Evolutionary conservation across 2,113 vertebrate genomes (phyloP).

Genomic region (Azemiops feae): DNA sequence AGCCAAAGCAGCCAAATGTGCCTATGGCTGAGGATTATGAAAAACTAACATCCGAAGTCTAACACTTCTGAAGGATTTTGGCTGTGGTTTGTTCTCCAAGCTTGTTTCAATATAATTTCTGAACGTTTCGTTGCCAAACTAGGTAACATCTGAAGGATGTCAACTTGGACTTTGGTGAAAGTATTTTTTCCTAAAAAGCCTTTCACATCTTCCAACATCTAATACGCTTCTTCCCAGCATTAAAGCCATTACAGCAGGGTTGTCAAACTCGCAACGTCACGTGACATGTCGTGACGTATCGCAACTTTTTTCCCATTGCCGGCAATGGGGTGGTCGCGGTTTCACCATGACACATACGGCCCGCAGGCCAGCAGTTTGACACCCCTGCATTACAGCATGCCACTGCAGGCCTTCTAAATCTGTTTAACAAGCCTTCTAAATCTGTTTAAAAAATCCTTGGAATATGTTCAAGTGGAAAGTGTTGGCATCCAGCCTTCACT

Average conservation of each 20-base stretch:
- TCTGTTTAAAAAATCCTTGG: background rate
- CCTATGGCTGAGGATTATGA: background rate
- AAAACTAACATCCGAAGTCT: background rate
- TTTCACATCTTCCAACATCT: background rate
- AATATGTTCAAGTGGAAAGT: background rate
- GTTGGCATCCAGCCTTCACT: background rate
- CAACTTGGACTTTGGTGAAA: background rate
- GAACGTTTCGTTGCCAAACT: no score
- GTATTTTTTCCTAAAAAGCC: background rate
- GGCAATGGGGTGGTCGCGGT: no score
- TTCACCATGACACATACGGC: no score
- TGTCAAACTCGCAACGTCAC: no score
- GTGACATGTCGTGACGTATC: no score
- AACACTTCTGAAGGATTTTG: background rate
- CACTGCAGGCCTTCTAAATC: background rate
- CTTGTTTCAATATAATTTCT: no score
- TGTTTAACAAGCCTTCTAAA: background rate
- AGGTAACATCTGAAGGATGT: background rate
- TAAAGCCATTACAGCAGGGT: background rate
- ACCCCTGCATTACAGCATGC: background rate
- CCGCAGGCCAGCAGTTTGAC: no score
- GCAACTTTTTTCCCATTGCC: no score
- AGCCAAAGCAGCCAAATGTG: background rate
- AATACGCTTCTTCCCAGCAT: background rate
- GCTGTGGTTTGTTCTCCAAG: no score